phyloP scores from a whole-genome alignment of 2,888 invertebrate species.

The Caenorhabditis virilis region DNA sequence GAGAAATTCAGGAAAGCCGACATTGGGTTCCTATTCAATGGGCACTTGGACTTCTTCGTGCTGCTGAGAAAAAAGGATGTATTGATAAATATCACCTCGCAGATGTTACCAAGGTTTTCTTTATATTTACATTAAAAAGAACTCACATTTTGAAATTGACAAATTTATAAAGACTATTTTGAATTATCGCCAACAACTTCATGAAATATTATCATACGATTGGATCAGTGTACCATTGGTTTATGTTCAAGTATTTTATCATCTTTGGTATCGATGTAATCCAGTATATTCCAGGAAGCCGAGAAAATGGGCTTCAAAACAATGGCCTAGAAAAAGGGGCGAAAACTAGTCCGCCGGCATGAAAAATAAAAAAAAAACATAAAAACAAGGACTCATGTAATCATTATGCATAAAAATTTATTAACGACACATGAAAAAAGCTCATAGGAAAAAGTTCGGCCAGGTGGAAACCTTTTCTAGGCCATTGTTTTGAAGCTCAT shows the following conservation, averaged over 20 bases:
- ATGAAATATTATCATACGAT: slow-evolving; percentile 54
- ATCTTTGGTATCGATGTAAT: too few species aligned
- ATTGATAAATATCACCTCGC: slow-evolving; percentile 36
- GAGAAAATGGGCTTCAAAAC: too few species aligned
- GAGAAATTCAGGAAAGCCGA: slow-evolving; percentile 24
- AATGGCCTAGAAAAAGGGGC: too few species aligned
- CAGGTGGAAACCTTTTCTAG: too few species aligned
- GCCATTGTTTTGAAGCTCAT: too few species aligned
- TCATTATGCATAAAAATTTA: too few species aligned
- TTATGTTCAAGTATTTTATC: slow-evolving; percentile 49
- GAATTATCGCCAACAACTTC: slow-evolving; percentile 45
- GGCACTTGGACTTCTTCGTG: slow-evolving; percentile 29
- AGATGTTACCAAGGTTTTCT: slow-evolving; percentile 21
- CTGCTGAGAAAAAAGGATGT: slow-evolving; percentile 7
- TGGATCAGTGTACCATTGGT: slow-evolving; percentile 53
- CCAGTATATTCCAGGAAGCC: too few species aligned
- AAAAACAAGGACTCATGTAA: too few species aligned
- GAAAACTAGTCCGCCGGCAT: too few species aligned
- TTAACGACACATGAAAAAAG: too few species aligned
- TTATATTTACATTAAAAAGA: not conserved
- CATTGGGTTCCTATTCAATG: slow-evolving; percentile 56
- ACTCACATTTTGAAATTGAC: not conserved
- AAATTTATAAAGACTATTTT: slow-evolving; percentile 32
- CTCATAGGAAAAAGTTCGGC: too few species aligned
- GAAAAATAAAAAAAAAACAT: too few species aligned